Conservation (phyloP, 2,113 vertebrate species). For the Salvelinus alpinus region DNA sequence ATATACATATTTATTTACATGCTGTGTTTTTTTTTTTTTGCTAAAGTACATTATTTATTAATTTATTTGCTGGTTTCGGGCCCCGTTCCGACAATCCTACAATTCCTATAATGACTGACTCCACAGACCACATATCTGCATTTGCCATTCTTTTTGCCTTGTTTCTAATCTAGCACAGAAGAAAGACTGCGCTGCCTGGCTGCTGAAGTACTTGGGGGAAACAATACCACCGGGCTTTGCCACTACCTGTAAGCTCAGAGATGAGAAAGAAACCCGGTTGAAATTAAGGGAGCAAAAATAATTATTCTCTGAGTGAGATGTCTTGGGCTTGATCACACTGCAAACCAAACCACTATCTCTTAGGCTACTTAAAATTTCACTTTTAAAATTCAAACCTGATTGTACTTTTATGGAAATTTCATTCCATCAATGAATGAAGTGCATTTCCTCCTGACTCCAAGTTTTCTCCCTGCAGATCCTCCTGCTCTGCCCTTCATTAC, state of each 20-base stretch:
- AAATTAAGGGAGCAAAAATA: conserved; percentile 76
- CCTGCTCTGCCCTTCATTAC: conserved; percentile 93
- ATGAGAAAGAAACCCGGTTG: conserved; percentile 71
- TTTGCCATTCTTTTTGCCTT: conserved; percentile 75
- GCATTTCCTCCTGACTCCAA: conserved; percentile 91
- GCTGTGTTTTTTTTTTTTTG: conserved; percentile 4
- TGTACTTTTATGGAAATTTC: conserved; percentile 99
- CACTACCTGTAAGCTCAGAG: conserved; percentile 76
- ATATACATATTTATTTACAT: conserved; percentile 53
- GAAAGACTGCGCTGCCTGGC: conserved; percentile 62
- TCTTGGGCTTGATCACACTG: conserved; percentile 96
- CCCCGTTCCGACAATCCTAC: conserved; percentile 41
- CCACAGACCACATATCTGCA: conserved; percentile 55
- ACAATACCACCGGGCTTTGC: conserved; percentile 78
- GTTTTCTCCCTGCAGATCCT: conserved; percentile 90
- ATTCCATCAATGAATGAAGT: conserved; percentile 91
- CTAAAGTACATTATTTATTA: conserved; percentile 25
- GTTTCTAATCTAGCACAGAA: conserved; percentile 72
- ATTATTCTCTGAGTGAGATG: conserved; percentile 98
- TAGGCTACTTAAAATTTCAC: conserved; percentile 99
- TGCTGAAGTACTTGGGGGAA: conserved; percentile 65
- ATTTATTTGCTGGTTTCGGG: conserved; percentile 26
- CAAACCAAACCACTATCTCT: conserved; percentile 98
- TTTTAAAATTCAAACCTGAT: conserved; percentile 99
- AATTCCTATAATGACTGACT: conserved; percentile 52